A percentile compares a stretch with the other conserved stretches of the same genome.
These are phyloP conservation scores for Ciconia nigra DNA, from an alignment of 2,797 vertebrate genomes.

Conservation along the genomic window DNA sequence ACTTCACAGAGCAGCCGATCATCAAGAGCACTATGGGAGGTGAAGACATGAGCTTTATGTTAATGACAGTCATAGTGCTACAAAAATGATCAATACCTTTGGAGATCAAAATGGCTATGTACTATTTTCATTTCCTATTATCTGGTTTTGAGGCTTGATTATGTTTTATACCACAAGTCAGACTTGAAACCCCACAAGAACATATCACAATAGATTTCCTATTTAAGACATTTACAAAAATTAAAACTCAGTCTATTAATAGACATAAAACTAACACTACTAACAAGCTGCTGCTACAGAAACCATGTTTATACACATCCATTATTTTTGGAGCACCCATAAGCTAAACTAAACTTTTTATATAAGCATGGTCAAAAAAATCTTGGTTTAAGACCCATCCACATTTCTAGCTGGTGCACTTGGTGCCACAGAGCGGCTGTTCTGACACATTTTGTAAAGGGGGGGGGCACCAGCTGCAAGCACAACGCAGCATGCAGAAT, in stretches of 20 bases:
- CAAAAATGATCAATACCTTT: background rate
- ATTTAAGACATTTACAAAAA: background rate
- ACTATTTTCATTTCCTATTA: background rate
- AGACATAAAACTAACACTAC: background rate
- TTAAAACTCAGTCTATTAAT: background rate
- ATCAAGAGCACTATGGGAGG: rapidly evolving
- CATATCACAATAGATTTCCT: background rate
- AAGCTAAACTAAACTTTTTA: background rate
- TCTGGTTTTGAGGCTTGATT: background rate
- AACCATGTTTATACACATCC: background rate
- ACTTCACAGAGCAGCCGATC: background rate
- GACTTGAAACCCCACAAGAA: background rate
- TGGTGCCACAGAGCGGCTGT: background rate
- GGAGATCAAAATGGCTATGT: background rate
- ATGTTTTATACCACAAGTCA: background rate
- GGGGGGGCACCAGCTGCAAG: background rate
- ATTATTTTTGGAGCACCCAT: rapidly evolving
- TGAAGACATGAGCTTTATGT: background rate
- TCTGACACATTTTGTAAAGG: background rate
- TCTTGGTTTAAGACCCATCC: background rate
- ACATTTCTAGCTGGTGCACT: too few relatives aligned
- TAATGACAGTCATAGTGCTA: background rate
- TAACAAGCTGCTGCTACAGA: background rate
- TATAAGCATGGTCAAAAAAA: background rate
- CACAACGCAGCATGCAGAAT: background rate